Percentiles rank a stretch among this genome's conserved stretches.
phyloP scores from a whole-genome alignment of 1,140 invertebrate genomes.

The Octopus bimaculoides region DNA sequence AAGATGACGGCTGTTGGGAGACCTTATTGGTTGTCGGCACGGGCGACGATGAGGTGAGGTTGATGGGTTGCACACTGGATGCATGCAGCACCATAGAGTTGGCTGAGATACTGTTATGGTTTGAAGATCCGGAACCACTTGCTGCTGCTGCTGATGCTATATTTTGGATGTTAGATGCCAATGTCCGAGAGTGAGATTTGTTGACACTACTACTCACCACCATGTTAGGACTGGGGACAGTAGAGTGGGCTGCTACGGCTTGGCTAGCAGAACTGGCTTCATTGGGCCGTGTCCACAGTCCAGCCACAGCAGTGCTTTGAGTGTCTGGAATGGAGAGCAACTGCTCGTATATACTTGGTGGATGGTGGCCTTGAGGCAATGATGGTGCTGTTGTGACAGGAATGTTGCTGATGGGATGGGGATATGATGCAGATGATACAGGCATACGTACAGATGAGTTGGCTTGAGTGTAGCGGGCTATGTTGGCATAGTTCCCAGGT shows the following conservation, averaged over 20 bases:
- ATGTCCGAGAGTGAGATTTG: neutral
- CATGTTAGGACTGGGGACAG: neutral
- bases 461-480: conserved; percentile 5
- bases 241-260: neutral
- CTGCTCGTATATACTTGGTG: neutral
- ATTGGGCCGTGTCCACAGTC: neutral
- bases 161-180: neutral
- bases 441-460: neutral
- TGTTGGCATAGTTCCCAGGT: neutral
- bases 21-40: neutral
- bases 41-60: conserved; percentile 15
- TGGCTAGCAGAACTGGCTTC: neutral
- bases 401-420: conserved; percentile 7
- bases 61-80: neutral
- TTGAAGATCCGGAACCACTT: neutral
- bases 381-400: conserved; percentile 5
- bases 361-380: neutral
- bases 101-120: neutral
- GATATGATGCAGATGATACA: conserved; percentile 2
- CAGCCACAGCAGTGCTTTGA: neutral
- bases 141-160: neutral
- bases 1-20: neutral
- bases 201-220: neutral
- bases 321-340: neutral
- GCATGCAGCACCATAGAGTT: neutral